Base-by-base conservation (phyloP, 2,888 invertebrate genomes). In the Tipula lateralis region DNA sequence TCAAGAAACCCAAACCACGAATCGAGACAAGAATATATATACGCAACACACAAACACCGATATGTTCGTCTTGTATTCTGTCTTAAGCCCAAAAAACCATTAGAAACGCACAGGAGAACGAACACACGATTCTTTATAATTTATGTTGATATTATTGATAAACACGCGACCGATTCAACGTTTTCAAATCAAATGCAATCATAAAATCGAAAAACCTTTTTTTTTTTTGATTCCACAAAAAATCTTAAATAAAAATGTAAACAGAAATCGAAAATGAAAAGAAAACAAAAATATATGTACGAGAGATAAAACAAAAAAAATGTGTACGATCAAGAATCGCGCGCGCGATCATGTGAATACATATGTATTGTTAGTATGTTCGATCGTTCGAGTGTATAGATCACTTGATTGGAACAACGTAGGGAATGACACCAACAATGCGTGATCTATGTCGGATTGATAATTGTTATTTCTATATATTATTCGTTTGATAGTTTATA, bases 151-250 rank as follows among this genome's bases (percentile, higher is more conserved):
- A 30, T 80, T 50, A 5, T 30, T 82, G 32, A 29, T 82, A 82
- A 82, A 82, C 82, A 82, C 82, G 82, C 82, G 82, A 82, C 82
- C 30, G 82, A 82, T 82, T n/a, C 82, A 82, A 82, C 82, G 82
- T 30, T 32, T 82, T 82, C n/a, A 82, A 82, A 82, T 82, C 82
- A 32, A 82, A 82, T 82, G 82, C 82, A 82, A 82, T 82, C 30
- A 82, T 16, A 82, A 82, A 82, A 82, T 82, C 30, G 12, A 24
- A 50, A 50, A 50, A 50, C 7, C 3, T 44, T 44, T 44, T 44
- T 44, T 39, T 39, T 39, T 44, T 44, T 36, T 36, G 9, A 36
- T 36, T 36, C 36, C 19, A 66, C 9, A 66, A 24, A 66, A 66
- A 66, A 66, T 66, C 66, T 66, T 66, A 66, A 66, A 66, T 32